phyloP scores from a whole-genome alignment of 92 coral and sea anemone species.

The Zoanthus gigantus region DNA sequence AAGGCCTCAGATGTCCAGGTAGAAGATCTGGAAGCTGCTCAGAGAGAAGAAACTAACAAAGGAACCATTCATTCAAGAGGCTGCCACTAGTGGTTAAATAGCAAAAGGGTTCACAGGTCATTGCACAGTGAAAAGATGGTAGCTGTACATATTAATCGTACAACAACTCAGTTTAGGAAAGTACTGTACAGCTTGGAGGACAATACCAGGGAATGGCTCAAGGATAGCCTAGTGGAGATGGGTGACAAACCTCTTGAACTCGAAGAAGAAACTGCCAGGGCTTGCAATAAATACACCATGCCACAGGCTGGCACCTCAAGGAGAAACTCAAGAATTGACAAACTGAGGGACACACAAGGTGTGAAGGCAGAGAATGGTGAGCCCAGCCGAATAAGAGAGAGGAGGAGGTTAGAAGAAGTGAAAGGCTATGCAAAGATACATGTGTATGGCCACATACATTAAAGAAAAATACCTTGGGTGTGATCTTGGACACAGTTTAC shows the following conservation, averaged over 20 bases:
- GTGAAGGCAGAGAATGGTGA: neutral
- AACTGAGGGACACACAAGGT: neutral
- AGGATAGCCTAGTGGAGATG: neutral
- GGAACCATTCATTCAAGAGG: neutral
- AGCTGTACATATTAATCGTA: neutral
- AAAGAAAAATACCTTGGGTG: neutral
- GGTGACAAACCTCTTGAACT: too few species aligned
- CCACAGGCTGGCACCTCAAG: neutral
- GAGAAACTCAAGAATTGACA: neutral
- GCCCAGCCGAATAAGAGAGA: too few species aligned
- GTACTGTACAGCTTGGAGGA: neutral
- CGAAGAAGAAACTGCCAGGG: too few species aligned
- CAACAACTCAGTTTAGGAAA: too few species aligned
- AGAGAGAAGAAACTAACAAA: slow-evolving; percentile 20
- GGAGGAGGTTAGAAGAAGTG: slow-evolving; percentile 51
- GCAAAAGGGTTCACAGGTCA: neutral
- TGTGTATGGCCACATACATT: neutral
- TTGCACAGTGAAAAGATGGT: neutral
- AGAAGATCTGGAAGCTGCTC: slow-evolving; percentile 44
- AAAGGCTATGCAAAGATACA: slow-evolving; percentile 46
- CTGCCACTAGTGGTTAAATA: too few species aligned
- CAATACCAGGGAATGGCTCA: neutral
- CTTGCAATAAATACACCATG: neutral
- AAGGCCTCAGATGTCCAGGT: slow-evolving; percentile 51
- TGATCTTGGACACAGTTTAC: neutral